Base-by-base conservation (phyloP, 1,140 invertebrate species). In the Tribolium madens region DNA sequence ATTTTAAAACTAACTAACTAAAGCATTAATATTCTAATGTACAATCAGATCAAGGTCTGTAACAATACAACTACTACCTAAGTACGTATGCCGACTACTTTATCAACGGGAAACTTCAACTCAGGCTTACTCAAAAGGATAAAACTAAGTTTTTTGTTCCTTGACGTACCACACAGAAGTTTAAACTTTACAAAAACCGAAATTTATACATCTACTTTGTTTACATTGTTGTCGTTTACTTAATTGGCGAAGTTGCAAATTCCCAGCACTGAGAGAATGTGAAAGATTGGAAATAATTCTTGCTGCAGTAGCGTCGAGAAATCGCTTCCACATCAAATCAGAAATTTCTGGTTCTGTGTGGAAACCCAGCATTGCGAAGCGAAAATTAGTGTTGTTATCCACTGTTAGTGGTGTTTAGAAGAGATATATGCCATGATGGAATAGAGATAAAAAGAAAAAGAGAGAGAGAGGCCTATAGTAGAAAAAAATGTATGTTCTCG, bases 401-500 rank as follows among this genome's bases (percentile, higher is more conserved):
- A 64, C n/a, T 33, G 18, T 33, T 33, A 33, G 7, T 33, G 13
- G 57, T 64, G 57, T 64, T 64, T 14, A 12, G 33, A 36, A 64
- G n/a, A 64, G 21, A 64, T 60, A 18, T 52, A 52, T 57, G 52
- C 10, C 1, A 21, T 57, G n/a, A 52, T 21, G 53, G 26, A 21
- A 64, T 18, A 57, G 15, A 60, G 17, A 60, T 6, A 60, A 17
- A 60, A n/a, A 21, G 53, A 50, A 15, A 42, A 2, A 64, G 57
- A 64, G 57, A 64, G 21, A 64, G 57, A 64, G 57, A 64, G 57
- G 57, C 26, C 26, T 31, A 21, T 64, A 33, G 57, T 60, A 31
- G 53, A 4, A 26, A 9, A 42, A 42, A 64, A 31, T 64, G 21
- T 21, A 33, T 21, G 21, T 14, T 18, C 17, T 60, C n/a, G 17